phyloP scores from a whole-genome alignment of 2,888 invertebrate species.

The Drosophila niveifrons region DNA sequence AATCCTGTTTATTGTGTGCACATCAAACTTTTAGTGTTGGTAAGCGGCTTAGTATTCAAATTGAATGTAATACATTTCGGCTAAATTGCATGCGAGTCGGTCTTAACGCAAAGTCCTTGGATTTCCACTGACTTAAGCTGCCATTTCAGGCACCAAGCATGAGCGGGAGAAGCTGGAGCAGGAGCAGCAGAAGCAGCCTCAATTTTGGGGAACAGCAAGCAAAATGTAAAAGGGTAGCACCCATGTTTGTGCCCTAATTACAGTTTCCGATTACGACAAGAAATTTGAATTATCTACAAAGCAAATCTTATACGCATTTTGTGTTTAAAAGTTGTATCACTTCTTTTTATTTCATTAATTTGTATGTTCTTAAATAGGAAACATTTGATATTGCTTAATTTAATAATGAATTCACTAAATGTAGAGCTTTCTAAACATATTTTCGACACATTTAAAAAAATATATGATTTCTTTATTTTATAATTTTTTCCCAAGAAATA shows the following conservation, averaged over 20 bases:
- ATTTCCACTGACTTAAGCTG: conserved; percentile 72
- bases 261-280: neutral
- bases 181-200: neutral
- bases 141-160: conserved; percentile 25
- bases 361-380: too few relatives aligned
- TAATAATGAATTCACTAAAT: too few relatives aligned
- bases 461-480: too few relatives aligned
- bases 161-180: neutral
- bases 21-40: conserved; percentile 81
- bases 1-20: conserved; percentile 80
- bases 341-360: neutral
- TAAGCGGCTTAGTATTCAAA: conserved; percentile 81
- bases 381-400: too few relatives aligned
- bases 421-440: too few relatives aligned
- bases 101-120: conserved; percentile 71
- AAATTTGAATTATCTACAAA: neutral
- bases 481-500: too few relatives aligned
- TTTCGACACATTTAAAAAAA: neutral
- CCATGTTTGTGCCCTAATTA: conserved; percentile 12
- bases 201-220: conserved; percentile 10
- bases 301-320: neutral
- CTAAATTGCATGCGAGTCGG: conserved; percentile 78
- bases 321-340: too few relatives aligned
- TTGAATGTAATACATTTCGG: conserved; percentile 79
- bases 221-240: conserved; percentile 42